phyloP scores from a whole-genome alignment of 2,113 vertebrate genomes.

The Paramisgurnus dabryanus region DNA sequence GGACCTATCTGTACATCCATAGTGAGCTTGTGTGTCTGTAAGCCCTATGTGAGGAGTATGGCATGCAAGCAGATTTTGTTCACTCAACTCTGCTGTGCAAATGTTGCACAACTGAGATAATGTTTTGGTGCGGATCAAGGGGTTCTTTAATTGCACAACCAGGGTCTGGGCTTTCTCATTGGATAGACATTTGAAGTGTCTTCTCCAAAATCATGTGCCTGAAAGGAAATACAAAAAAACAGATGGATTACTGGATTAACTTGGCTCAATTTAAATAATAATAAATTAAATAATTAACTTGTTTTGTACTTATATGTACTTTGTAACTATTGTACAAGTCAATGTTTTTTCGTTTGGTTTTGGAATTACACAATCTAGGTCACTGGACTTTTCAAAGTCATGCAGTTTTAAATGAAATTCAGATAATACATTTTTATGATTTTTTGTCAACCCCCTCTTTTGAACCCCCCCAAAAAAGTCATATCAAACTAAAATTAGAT shows the following conservation, averaged over 20 bases:
- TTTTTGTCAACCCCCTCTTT: too few relatives aligned
- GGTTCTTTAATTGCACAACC: conserved; percentile 43
- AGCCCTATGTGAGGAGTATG: background rate
- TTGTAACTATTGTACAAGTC: too few relatives aligned
- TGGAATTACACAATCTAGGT: too few relatives aligned
- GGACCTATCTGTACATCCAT: conserved; percentile 21
- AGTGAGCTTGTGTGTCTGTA: background rate
- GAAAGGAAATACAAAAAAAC: conserved; percentile 59
- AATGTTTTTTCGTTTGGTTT: too few relatives aligned
- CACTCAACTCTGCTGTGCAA: background rate
- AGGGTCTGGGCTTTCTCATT: conserved; percentile 37
- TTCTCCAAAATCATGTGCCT: conserved; percentile 70
- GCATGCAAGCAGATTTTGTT: background rate
- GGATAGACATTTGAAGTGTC: conserved; percentile 35
- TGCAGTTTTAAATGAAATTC: too few relatives aligned
- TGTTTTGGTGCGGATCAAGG: background rate
- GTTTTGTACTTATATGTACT: too few relatives aligned
- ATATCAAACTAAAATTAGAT: too few relatives aligned
- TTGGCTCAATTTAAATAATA: background rate
- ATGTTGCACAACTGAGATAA: conserved; percentile 17
- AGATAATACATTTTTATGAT: too few relatives aligned
- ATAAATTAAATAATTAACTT: too few relatives aligned
- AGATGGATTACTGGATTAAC: background rate
- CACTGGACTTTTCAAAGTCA: too few relatives aligned
- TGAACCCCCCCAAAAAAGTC: too few relatives aligned